Percentiles rank a stretch among this genome's conserved stretches.
phyloP scores from a whole-genome alignment of 2,888 invertebrate genomes.

The Ariolimax columbianus region DNA sequence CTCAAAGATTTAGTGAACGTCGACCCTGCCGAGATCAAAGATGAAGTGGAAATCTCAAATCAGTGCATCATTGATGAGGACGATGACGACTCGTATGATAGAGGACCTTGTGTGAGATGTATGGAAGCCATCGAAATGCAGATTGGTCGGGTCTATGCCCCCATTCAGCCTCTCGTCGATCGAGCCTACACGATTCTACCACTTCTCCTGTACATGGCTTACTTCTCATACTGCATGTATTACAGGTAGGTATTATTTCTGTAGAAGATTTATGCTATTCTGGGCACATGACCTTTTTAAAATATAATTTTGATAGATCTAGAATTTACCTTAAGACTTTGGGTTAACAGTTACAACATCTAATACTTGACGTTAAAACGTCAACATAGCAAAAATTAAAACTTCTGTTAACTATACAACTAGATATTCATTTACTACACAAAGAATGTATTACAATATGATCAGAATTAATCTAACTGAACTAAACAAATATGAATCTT shows the following conservation, averaged over 20 bases:
- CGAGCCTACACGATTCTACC: neutral
- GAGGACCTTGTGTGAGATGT: constrained; percentile 16
- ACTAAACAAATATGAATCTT: too few relatives aligned
- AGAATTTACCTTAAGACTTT: too few relatives aligned
- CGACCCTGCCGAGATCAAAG: neutral
- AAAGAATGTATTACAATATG: too few relatives aligned
- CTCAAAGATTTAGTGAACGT: neutral
- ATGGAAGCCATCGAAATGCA: neutral
- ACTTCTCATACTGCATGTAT: constrained; percentile 36
- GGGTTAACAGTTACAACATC: too few relatives aligned
- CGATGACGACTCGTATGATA: neutral
- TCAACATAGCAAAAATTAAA: too few relatives aligned
- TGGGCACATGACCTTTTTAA: too few relatives aligned
- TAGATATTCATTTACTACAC: too few relatives aligned
- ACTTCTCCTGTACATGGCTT: neutral
- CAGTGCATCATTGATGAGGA: neutral
- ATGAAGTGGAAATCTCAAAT: neutral
- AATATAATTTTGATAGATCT: too few relatives aligned
- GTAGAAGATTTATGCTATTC: neutral
- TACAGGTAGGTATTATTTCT: constrained; percentile 22
- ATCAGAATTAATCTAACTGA: too few relatives aligned
- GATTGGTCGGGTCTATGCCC: neutral
- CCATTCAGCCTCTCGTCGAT: neutral
- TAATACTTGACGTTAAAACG: too few relatives aligned
- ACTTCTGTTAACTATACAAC: too few relatives aligned